Evolutionary conservation across 2,888 invertebrate genomes (phyloP), one percentile per base, ranked within the genome.

Genomic region (Tromatobia lineatoria): DNA sequence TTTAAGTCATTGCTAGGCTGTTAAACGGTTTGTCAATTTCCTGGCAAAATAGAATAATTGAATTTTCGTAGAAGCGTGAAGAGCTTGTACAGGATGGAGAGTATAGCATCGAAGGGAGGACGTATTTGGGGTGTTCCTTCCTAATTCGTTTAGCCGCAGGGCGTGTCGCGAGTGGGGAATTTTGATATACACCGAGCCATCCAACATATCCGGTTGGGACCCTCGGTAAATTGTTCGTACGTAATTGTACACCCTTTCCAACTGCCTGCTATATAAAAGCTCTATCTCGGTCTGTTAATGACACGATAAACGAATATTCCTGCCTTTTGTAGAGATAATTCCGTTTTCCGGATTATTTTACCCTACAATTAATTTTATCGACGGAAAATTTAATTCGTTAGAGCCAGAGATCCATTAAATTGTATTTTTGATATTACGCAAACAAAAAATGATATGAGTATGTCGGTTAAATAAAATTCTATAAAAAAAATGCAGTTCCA

Each of bases 101-200:
- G 70, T 61, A 80, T 57, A 42, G 81, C 70, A 38, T 57, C 77
- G 74, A 61, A 80, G 80, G 67, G 25, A 6, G 15, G 13, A 66
- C 73, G 61, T 47, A 78, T 84, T 78, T 38, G 77, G 64, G 73
- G 61, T 69, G 29, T 78, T 34, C 70, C 78, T 81, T 52, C 70
- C 70, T 84, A 78, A 84, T 84, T 78, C 81, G 57, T 75, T 84
- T 84, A 81, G 74, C 84, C 81, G 78, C 70, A 75, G 84, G 84
- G 84, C 81, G 81, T 81, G 84, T 81, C 81, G 61, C 47, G 54
- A 67, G 38, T 67, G 74, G 47, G 54, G 34, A 54, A 42, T 59
- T 82, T 79, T 50, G 59, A 71, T 57, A 61, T 42, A 67, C 69
- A 61, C 47, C 64, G 67, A 79, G 70, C 71, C 75, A 59, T 83